These are phyloP conservation scores for Hydrozoanthus tunicans DNA, from an alignment of 64 coral and sea anemone species.

Conservation along the genomic window DNA sequence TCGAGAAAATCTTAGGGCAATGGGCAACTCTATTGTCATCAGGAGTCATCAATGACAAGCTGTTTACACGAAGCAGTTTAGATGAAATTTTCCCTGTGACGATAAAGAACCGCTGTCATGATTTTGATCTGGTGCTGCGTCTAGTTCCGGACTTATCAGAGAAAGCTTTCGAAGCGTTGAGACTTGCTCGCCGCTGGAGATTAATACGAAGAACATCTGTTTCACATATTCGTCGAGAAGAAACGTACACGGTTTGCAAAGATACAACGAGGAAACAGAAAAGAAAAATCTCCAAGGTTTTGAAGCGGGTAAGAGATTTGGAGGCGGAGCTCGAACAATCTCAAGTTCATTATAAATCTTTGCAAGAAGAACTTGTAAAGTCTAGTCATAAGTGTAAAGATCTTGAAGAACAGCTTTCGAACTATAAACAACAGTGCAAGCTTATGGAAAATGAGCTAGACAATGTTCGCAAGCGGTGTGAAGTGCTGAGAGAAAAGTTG, in stretches of 20 bases:
- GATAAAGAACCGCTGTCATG: conserved; percentile 79
- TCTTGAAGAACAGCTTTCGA: conserved; percentile 81
- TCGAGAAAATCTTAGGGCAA: conserved; percentile 76
- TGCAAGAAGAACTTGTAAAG: conserved; percentile 77
- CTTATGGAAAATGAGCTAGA: conserved; percentile 86
- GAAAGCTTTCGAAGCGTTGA: conserved; percentile 85
- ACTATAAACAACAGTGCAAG: conserved; percentile 87
- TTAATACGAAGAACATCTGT: conserved; percentile 65
- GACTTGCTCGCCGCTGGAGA: conserved; percentile 85
- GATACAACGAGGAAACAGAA: conserved; percentile 12
- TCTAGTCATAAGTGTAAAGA: conserved; percentile 69
- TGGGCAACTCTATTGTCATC: conserved; percentile 76
- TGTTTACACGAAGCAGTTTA: conserved; percentile 67
- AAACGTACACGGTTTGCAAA: conserved; percentile 72
- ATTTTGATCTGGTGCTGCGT: conserved; percentile 85
- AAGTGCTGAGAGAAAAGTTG: conserved; percentile 76
- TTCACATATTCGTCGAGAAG: conserved; percentile 58
- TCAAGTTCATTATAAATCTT: conserved; percentile 61
- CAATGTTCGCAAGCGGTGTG: conserved; percentile 68
- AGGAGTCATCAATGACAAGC: conserved; percentile 75
- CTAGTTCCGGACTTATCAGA: conserved; percentile 85
- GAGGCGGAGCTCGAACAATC: conserved; percentile 75
- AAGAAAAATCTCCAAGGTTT: conserved; percentile 47
- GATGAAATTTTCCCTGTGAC: conserved; percentile 71
- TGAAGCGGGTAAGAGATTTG: conserved; percentile 60